A percentile compares a stretch with the other conserved stretches of the same genome.
Conservation (phyloP, 2,888 invertebrate genomes). For the Drosophila nr. perissopoda region DNA sequence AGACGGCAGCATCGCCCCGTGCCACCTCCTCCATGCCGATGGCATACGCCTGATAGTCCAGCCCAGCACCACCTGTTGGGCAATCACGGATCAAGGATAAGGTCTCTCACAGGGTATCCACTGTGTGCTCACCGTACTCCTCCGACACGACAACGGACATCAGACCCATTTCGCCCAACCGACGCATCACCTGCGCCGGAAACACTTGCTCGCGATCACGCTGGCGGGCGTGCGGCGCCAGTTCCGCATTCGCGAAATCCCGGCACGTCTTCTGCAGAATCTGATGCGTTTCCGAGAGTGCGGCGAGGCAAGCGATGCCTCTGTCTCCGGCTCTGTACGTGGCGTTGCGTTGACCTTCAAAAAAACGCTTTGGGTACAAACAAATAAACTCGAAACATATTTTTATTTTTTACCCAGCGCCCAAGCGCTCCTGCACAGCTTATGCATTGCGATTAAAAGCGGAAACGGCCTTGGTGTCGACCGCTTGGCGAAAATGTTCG, state of each 20-base stretch:
- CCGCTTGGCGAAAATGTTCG: slow-evolving; percentile 26
- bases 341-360: slow-evolving; percentile 58
- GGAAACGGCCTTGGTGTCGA: slow-evolving; percentile 14
- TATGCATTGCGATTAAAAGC: slow-evolving; percentile 47
- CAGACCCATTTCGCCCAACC: slow-evolving; percentile 96
- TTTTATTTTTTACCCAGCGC: slow-evolving; percentile 47
- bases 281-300: slow-evolving; percentile 94
- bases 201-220: slow-evolving; percentile 92
- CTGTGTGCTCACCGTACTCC: slow-evolving; percentile 86
- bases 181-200: slow-evolving; percentile 92
- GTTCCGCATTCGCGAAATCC: slow-evolving; percentile 95
- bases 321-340: slow-evolving; percentile 82
- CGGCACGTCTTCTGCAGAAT: slow-evolving; percentile 95
- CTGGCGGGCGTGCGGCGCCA: slow-evolving; percentile 93
- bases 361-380: background rate
- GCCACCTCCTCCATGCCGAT: slow-evolving; percentile 97
- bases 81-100: background rate
- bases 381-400: background rate
- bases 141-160: slow-evolving; percentile 93
- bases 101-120: background rate
- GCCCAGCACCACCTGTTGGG: slow-evolving; percentile 90
- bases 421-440: slow-evolving; percentile 42
- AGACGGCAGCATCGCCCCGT: slow-evolving; percentile 94
- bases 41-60: slow-evolving; percentile 96
- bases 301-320: slow-evolving; percentile 88